A percentile compares a stretch with the other conserved stretches of the same genome.
phyloP scores from a whole-genome alignment of 37 sponge, comb jelly and placozoan species.

The Cladorhizidae sp. region DNA sequence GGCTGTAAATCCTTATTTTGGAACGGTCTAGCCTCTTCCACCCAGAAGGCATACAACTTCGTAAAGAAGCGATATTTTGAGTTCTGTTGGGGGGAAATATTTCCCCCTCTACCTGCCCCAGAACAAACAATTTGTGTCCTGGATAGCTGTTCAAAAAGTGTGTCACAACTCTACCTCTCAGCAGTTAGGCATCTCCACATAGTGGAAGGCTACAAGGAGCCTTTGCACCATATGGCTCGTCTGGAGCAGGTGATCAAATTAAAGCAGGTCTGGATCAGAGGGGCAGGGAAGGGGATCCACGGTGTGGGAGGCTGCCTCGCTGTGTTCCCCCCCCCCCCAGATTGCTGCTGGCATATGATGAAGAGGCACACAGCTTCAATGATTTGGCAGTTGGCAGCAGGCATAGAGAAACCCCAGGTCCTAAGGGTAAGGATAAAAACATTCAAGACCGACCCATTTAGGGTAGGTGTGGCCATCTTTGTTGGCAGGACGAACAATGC shows the following conservation, averaged over 20 bases:
- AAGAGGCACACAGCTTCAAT: no score
- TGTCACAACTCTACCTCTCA: conserved; percentile 43
- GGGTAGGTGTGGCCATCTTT: no score
- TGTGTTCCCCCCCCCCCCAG: no score
- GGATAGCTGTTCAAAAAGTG: neutral
- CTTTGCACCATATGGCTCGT: neutral
- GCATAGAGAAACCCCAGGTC: no score
- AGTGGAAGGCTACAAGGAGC: neutral
- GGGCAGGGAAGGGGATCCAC: neutral
- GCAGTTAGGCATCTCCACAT: conserved; percentile 2
- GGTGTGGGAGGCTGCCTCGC: neutral
- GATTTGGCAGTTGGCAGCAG: no score
- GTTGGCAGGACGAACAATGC: no score
- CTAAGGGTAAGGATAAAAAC: no score
- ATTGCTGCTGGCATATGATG: no score
- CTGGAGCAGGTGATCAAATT: neutral
- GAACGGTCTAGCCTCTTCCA: neutral
- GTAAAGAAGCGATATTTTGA: conserved; percentile 12
- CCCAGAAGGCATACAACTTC: neutral
- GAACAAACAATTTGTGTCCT: conserved; percentile 16
- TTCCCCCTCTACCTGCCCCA: conserved; percentile 28
- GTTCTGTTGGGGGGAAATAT: conserved; percentile 18
- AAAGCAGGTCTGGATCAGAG: neutral
- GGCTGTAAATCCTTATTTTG: neutral
- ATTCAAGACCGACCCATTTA: no score